A percentile compares a stretch with the other conserved stretches of the same genome.
These are phyloP conservation scores for Drosophila lacteicornis DNA, from an alignment of 1,140 invertebrate genomes.

Conservation along the genomic window DNA sequence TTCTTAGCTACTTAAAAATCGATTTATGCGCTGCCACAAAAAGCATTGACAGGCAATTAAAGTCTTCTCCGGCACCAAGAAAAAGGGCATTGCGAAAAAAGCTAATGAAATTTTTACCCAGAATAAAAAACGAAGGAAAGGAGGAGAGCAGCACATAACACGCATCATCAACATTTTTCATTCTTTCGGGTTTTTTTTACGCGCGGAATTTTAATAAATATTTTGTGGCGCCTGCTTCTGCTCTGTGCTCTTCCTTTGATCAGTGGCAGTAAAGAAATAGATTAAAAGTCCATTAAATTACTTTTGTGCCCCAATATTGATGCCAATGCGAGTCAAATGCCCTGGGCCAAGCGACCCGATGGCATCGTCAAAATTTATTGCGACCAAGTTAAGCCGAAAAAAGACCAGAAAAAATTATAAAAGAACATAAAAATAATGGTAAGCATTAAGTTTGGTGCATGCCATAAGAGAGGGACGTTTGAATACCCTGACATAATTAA, in stretches of 20 bases:
- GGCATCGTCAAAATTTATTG: slow-evolving; percentile 68
- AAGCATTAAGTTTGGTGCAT: slow-evolving; percentile 4
- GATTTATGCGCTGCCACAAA: slow-evolving; percentile 63
- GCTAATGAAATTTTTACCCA: slow-evolving; percentile 60
- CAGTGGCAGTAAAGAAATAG: slow-evolving; percentile 65
- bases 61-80: slow-evolving; percentile 19
- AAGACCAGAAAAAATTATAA: slow-evolving; percentile 20
- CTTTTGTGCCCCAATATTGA: slow-evolving; percentile 64
- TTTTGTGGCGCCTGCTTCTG: slow-evolving; percentile 40
- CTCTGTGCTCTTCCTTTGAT: slow-evolving; percentile 54
- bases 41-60: slow-evolving; percentile 69
- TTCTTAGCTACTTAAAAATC: slow-evolving; percentile 50
- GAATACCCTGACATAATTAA: slow-evolving; percentile 10
- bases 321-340: slow-evolving; percentile 58
- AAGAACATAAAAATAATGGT: slow-evolving; percentile 28
- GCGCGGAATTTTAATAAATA: slow-evolving; percentile 65
- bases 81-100: slow-evolving; percentile 25
- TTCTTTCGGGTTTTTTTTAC: slow-evolving; percentile 27
- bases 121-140: slow-evolving; percentile 1
- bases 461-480: neutral
- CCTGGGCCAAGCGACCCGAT: slow-evolving; percentile 29
- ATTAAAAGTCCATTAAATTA: slow-evolving; percentile 81
- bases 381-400: slow-evolving; percentile 32
- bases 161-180: slow-evolving; percentile 53
- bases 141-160: slow-evolving; percentile 15